Evolutionary conservation across 2,797 vertebrate species (phyloP).

Genomic region (Epinephelus coioides): DNA sequence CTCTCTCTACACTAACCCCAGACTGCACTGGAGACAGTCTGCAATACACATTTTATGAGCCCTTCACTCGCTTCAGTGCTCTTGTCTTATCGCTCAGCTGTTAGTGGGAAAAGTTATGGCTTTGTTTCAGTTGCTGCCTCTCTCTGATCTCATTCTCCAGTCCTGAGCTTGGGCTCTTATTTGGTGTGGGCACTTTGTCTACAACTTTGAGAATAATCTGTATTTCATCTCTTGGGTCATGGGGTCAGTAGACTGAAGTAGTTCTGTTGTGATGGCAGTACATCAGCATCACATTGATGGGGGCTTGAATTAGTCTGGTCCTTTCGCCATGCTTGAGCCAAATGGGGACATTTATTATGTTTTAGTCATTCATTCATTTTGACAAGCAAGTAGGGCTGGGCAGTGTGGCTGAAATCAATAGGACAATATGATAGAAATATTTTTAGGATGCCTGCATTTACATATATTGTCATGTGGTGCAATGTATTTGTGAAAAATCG

Average conservation of each 20-base stretch:
- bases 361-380: constrained; percentile 20
- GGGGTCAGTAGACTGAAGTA: constrained; percentile 28
- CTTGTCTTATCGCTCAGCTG: constrained; percentile 78
- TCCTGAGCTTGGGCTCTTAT: constrained; percentile 40
- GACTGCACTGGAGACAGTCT: constrained; percentile 84
- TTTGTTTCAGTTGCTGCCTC: constrained; percentile 66
- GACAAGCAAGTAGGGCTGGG: not conserved
- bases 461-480: not conserved
- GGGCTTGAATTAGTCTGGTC: not conserved
- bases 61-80: constrained; percentile 76
- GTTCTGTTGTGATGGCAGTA: constrained; percentile 8
- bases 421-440: not conserved
- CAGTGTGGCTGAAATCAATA: constrained; percentile 6
- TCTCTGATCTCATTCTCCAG: constrained; percentile 68
- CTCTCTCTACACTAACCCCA: constrained; percentile 77
- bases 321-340: not conserved
- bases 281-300: constrained; percentile 4
- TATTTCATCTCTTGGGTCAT: constrained; percentile 36
- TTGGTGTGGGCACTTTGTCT: constrained; percentile 60
- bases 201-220: constrained; percentile 47
- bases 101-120: constrained; percentile 69
- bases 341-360: constrained; percentile 20
- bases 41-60: constrained; percentile 87
- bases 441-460: not conserved
- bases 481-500: not conserved